Evolutionary conservation across 1,140 invertebrate genomes (phyloP).

Genomic region (Phortica variegata): DNA sequence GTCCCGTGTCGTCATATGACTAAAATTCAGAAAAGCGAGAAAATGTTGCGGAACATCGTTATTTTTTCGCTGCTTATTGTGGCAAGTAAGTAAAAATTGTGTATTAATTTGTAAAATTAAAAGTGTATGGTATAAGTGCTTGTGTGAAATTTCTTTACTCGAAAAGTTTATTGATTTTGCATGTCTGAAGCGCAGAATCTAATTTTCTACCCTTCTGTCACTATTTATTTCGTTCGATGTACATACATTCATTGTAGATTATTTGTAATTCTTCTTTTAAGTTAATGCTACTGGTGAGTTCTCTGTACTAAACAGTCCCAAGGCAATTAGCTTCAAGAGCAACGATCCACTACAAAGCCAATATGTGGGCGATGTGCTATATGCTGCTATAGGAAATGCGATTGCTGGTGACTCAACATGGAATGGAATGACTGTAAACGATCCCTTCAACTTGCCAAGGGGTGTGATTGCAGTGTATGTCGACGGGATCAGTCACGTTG

Average conservation of each 20-base stretch:
- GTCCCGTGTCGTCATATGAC: constrained; percentile 54
- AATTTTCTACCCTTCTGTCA: background rate
- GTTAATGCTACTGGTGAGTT: constrained; percentile 69
- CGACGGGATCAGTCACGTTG: constrained; percentile 65
- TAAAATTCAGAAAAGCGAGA: constrained; percentile 39
- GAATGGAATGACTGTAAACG: constrained; percentile 68
- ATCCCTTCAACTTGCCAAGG: constrained; percentile 77
- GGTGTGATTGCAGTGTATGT: constrained; percentile 73
- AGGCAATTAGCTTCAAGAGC: constrained; percentile 67
- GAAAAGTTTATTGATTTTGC: constrained; percentile 17
- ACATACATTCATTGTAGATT: background rate
- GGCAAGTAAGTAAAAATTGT: constrained; percentile 46
- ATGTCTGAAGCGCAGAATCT: constrained; percentile 42
- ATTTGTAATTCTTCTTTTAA: constrained; percentile 56
- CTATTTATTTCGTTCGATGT: too few species aligned
- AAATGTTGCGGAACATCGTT: constrained; percentile 47
- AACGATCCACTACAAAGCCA: constrained; percentile 64
- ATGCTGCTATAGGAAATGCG: constrained; percentile 69
- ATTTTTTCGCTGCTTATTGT: constrained; percentile 46
- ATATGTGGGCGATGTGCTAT: constrained; percentile 71
- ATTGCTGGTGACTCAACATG: constrained; percentile 65
- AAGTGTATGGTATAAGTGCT: background rate
- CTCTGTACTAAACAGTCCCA: constrained; percentile 66
- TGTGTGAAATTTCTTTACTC: constrained; percentile 9
- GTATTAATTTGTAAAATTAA: too few species aligned